These are phyloP conservation scores for Lycia hirtaria DNA, from an alignment of 2,888 invertebrate species.

Conservation along the genomic window DNA sequence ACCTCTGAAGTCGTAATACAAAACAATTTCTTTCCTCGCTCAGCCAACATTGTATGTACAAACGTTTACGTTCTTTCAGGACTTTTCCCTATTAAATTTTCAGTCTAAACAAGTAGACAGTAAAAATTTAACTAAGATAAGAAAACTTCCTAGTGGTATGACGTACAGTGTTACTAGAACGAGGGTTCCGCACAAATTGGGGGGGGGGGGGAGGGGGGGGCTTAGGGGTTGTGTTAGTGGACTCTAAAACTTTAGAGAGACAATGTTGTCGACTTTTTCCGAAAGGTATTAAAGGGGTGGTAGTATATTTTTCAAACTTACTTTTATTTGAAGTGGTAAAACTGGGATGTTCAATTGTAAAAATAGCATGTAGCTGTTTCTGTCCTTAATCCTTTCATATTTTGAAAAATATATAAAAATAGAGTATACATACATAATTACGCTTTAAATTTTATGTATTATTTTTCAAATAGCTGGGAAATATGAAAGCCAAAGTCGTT, in stretches of 20 bases:
- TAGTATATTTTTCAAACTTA: not conserved
- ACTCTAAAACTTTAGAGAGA: slow-evolving; percentile 12
- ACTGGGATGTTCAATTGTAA: too few species aligned
- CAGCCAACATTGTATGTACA: slow-evolving; percentile 53
- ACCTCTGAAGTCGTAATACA: slow-evolving; percentile 40
- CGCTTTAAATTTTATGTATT: too few species aligned
- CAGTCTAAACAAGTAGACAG: slow-evolving; percentile 58
- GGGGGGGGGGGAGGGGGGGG: too few species aligned
- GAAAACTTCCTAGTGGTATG: slow-evolving; percentile 43
- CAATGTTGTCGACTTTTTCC: slow-evolving; percentile 13
- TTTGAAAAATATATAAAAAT: too few species aligned
- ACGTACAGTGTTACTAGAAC: slow-evolving; percentile 32
- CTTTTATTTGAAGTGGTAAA: not conserved
- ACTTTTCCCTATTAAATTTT: slow-evolving; percentile 56
- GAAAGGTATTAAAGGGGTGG: not conserved
- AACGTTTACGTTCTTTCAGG: slow-evolving; percentile 48
- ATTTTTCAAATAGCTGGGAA: too few species aligned
- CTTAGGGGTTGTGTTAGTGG: slow-evolving; percentile 12
- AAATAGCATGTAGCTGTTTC: not conserved
- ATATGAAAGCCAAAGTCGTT: too few species aligned
- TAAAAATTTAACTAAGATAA: slow-evolving; percentile 59
- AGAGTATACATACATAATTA: too few species aligned
- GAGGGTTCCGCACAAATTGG: slow-evolving; percentile 3
- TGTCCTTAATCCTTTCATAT: not conserved
- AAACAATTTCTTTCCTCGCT: slow-evolving; percentile 40